These are phyloP conservation scores for Pardalotus punctatus DNA, from an alignment of 2,113 vertebrate species.

Conservation along the genomic window DNA sequence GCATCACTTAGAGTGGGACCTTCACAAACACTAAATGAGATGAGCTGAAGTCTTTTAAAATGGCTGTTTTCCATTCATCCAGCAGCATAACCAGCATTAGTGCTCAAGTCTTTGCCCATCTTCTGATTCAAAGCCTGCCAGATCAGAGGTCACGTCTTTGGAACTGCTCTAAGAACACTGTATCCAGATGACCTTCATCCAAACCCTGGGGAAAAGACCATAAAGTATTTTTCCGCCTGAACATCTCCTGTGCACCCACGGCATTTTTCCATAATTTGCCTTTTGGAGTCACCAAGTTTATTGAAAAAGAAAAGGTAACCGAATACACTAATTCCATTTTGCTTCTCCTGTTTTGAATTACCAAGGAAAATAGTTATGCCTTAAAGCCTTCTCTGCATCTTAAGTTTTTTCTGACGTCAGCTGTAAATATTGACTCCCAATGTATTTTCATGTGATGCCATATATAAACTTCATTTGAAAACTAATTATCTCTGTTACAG, in stretches of 20 bases:
- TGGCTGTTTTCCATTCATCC: not conserved
- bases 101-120: not conserved
- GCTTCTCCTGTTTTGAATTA: not conserved
- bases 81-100: not conserved
- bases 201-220: constrained; percentile 48
- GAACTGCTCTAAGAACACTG: not conserved
- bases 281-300: constrained; percentile 63
- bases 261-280: constrained; percentile 66
- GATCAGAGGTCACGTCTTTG: not conserved
- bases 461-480: not conserved
- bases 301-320: not conserved
- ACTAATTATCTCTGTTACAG: not conserved
- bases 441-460: not conserved
- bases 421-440: not conserved
- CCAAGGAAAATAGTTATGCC: not conserved
- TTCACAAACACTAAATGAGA: not conserved
- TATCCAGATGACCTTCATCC: constrained; percentile 28
- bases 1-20: not conserved
- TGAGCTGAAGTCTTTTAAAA: not conserved
- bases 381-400: not conserved
- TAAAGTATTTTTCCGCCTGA: constrained; percentile 44
- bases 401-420: not conserved
- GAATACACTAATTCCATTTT: not conserved
- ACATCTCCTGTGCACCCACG: constrained; percentile 51
- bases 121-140: not conserved